Evolutionary conservation across 1,140 invertebrate species (phyloP).

Genomic region (Hycleus cichorii): DNA sequence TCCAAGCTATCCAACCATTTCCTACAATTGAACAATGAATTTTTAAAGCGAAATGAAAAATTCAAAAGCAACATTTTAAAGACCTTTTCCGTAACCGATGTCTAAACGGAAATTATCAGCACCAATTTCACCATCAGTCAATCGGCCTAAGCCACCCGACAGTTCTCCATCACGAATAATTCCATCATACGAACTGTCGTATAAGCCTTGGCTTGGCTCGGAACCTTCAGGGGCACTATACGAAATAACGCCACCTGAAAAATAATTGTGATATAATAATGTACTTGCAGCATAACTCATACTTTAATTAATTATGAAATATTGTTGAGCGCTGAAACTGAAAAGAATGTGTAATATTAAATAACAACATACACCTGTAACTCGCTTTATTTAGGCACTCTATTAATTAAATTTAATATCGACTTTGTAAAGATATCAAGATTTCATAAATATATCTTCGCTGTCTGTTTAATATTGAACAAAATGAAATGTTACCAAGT

Average conservation of each 20-base stretch:
- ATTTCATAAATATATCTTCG: neutral
- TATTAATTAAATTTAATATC: slow-evolving; percentile 18
- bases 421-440: slow-evolving; percentile 4
- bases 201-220: slow-evolving; percentile 48
- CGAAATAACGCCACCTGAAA: slow-evolving; percentile 59
- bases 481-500: slow-evolving; percentile 6
- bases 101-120: slow-evolving; percentile 61
- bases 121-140: slow-evolving; percentile 64
- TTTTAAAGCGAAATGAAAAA: neutral
- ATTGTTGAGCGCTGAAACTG: neutral
- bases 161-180: slow-evolving; percentile 43
- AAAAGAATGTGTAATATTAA: too few relatives aligned
- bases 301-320: neutral
- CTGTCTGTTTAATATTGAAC: slow-evolving; percentile 1
- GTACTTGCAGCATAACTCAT: neutral
- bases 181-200: slow-evolving; percentile 70
- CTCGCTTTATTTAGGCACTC: neutral
- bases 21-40: slow-evolving; percentile 43
- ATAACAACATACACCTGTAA: too few relatives aligned
- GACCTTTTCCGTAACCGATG: slow-evolving; percentile 52
- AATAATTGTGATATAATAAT: neutral
- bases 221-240: slow-evolving; percentile 62
- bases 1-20: slow-evolving; percentile 76
- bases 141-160: slow-evolving; percentile 56
- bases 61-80: slow-evolving; percentile 18